Base-by-base conservation (phyloP, 2,888 invertebrate species). In the Ochropleura leucogaster region DNA sequence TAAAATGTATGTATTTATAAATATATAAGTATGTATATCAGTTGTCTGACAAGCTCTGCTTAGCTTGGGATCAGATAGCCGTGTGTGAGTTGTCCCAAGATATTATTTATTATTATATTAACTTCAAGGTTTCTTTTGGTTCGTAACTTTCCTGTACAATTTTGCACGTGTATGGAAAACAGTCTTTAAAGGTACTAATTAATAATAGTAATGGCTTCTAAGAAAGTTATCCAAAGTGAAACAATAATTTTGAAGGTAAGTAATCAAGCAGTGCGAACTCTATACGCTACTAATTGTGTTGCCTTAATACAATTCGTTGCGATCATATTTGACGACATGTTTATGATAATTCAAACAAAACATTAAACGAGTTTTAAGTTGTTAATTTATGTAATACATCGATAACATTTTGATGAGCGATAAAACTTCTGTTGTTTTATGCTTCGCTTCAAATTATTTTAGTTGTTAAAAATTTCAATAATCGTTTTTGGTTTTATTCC, bases 341-440 rank as follows among this genome's bases (percentile, higher is more conserved):
- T 86, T 85, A 79, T 83, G 85, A 80, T 68, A 65, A 63, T 72
- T 60, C 47, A 74, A 67, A 59, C 12, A 75, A 80, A 85, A 86
- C 72, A 83, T 74, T 72, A 40, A 7, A 49, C 49, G 60, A 68
- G 42, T 67, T 49, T 65, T 65, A 55, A 51, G 66, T 60, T 40
- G 51, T 47, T 67, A 53, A 68, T 71, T 69, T 74, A 72, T 67
- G 44, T 73, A 68, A 67, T 67, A 44, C 6, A 53, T 0, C 55
- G 53, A 77, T 81, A 60, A 51, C 6, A 49, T 59, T 64, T 76
- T 59, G 20, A 78, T 47, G 49, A 47, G 51, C 40, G 57, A 77
- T 78, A 63, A 68, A 30, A 16, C 51, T 63, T 12, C 18, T 12
- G 63, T 51, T 64, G 55, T n/a, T 72, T 60, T 18, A 64, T 30